phyloP scores from a whole-genome alignment of 2,113 vertebrate species.

The Hemiscyllium ocellatum region DNA sequence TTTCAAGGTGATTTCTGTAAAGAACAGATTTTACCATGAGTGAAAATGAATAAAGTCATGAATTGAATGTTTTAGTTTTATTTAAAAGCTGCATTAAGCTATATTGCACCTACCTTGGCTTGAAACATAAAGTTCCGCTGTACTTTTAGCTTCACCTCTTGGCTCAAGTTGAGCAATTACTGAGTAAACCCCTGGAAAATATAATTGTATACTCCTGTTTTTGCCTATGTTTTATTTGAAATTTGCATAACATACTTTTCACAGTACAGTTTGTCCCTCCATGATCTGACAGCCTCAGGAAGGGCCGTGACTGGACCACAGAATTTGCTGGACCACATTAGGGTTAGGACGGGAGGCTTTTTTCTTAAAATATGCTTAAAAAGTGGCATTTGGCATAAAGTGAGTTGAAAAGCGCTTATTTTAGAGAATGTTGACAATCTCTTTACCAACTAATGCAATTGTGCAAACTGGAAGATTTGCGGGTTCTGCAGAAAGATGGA shows the following conservation, averaged over 20 bases:
- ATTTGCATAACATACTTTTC: background rate
- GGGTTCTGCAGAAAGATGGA: no score
- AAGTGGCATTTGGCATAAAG: no score
- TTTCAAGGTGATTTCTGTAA: slow-evolving; percentile 21
- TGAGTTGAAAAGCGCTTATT: no score
- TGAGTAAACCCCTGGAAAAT: slow-evolving; percentile 84
- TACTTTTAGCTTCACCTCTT: slow-evolving; percentile 78
- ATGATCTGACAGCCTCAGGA: no score
- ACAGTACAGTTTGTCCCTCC: background rate
- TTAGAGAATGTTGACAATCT: no score
- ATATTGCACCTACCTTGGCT: slow-evolving; percentile 69
- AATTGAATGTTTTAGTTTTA: background rate
- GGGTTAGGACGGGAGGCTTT: no score
- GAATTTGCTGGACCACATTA: no score
- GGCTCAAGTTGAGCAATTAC: slow-evolving; percentile 90
- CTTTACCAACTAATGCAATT: no score
- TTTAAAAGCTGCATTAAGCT: background rate
- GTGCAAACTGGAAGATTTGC: no score
- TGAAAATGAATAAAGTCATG: background rate
- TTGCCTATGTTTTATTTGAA: slow-evolving; percentile 36
- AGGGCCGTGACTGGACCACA: no score
- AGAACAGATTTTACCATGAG: background rate
- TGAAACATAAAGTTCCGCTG: slow-evolving; percentile 81
- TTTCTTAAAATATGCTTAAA: no score
- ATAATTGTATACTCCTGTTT: slow-evolving; percentile 50